Conservation (phyloP, 2,113 vertebrate genomes). For the Notarius quadriscutis region DNA sequence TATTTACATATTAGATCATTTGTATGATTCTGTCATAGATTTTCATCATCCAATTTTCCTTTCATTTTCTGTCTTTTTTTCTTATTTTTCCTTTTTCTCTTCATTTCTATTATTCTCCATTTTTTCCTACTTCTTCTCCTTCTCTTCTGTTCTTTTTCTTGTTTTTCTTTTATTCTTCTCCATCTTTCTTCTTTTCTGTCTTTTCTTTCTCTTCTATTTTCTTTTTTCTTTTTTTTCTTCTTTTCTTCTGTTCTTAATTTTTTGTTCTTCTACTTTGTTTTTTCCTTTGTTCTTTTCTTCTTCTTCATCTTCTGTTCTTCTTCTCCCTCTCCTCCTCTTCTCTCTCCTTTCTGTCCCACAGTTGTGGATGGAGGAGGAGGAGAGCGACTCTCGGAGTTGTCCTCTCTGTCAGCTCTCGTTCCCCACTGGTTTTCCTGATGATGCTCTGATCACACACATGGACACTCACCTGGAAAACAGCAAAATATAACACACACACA, state of each 20-base stretch:
- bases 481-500: conserved; percentile 80
- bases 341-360: not conserved
- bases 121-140: not conserved
- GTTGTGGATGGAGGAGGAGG: conserved; percentile 76
- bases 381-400: conserved; percentile 85
- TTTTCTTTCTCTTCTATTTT: not conserved
- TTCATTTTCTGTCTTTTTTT: not conserved
- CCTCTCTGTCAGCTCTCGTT: conserved; percentile 91
- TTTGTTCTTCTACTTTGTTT: not conserved
- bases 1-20: not conserved
- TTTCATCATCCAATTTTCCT: not conserved
- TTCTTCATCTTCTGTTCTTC: not conserved
- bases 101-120: not conserved
- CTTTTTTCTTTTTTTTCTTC: not conserved
- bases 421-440: conserved; percentile 87
- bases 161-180: not conserved
- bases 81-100: not conserved
- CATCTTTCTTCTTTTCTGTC: not conserved
- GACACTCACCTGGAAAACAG: conserved; percentile 94
- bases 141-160: not conserved
- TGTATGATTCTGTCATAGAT: not conserved
- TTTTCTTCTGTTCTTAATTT: not conserved
- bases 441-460: conserved; percentile 92
- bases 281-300: not conserved
- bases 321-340: not conserved